Evolutionary conservation across 2,113 vertebrate genomes (phyloP), one percentile per base, ranked within the genome.

Genomic region (Pleuronectes platessa): DNA sequence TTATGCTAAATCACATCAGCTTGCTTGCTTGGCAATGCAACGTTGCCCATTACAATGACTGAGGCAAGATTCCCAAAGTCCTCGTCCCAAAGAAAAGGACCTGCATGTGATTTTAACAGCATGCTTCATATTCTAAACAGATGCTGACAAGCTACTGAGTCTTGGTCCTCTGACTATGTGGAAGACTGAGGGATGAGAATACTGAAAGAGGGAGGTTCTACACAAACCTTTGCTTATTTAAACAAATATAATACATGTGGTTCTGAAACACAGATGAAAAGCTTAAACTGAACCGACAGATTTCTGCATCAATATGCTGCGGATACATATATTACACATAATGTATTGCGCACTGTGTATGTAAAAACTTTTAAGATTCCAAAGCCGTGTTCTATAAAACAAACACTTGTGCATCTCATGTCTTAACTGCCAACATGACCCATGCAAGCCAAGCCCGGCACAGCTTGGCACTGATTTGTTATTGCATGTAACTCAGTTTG

Each of bases 1-100:
- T 94, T 90, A 95, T 93, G 91, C 88, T 89, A 93, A 95, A 93
- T 92, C 93, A 92, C 88, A 93, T 94, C 92, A 93, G 85, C 87
- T 81, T 86, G 83, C 88, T 87, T 93, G 83, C 86, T 91, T 88
- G 89, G 79, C 89, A 86, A 90, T 93, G 93, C 92, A 89, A 87
- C 71, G 74, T 85, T 88, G 79, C 84, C 86, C 80, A 85, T 91
- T 71, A 89, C 88, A 90, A 92, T 92, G 88, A 92, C 90, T 80
- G 81, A 87, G 91, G 88, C 88, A 72, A 90, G 81, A 88, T 87
- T 89, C 79, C 55, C 85, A 78, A 89, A 89, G 81, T 92, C 84
- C 87, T 35, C 15, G 4, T 61, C 27, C 59, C 27, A 12, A 11
- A 76, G 79, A 78, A 78, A n/a, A 74, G 78, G 68, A 75, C 76